These are phyloP conservation scores for Ptilorrhoa leucosticta DNA, from an alignment of 2,113 vertebrate genomes.

Conservation along the genomic window DNA sequence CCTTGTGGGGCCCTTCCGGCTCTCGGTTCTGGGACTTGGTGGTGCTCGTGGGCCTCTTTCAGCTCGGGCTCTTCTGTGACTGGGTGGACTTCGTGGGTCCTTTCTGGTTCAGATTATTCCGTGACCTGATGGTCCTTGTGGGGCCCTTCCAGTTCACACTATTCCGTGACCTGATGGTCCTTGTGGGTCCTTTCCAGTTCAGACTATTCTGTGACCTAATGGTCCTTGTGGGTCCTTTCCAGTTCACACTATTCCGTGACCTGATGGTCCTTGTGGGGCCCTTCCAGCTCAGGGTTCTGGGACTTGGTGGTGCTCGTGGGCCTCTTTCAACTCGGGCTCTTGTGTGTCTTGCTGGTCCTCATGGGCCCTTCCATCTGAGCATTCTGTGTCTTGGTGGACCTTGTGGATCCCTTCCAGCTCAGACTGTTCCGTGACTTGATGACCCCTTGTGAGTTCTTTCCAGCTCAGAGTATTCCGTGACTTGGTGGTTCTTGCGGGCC, in stretches of 20 bases:
- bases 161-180: rapidly evolving
- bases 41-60: not conserved
- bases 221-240: too few species aligned
- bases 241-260: not conserved
- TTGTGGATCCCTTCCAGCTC: not conserved
- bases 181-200: not conserved
- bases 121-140: not conserved
- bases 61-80: rapidly evolving
- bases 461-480: not conserved
- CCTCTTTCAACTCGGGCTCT: rapidly evolving
- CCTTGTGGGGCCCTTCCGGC: too few species aligned
- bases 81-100: not conserved
- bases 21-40: rapidly evolving
- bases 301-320: too few species aligned
- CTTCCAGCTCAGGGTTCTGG: not conserved
- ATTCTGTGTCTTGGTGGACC: too few species aligned
- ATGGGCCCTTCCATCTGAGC: not conserved
- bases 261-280: not conserved
- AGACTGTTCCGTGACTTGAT: rapidly evolving
- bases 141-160: rapidly evolving
- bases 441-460: not conserved
- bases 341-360: not conserved
- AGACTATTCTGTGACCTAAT: rapidly evolving
- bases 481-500: not conserved
- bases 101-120: not conserved